Conservation (phyloP, 2,888 invertebrate species). For the Melieria omissa region DNA sequence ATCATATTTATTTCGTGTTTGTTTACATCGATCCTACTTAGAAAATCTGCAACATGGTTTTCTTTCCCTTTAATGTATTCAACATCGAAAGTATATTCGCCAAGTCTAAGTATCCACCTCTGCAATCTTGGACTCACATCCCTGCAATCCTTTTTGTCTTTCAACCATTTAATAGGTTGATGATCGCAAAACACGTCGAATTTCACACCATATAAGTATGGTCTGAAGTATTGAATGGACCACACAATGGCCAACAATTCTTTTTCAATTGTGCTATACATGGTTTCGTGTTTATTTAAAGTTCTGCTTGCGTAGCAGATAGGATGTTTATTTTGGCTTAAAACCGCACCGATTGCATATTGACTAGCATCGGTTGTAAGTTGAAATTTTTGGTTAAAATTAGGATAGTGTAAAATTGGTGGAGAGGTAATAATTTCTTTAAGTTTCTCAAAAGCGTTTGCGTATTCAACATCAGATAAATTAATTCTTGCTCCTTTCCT, state of each 20-base stretch:
- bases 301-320: conserved; percentile 43
- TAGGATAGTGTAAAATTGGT: conserved; percentile 26
- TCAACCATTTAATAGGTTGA: conserved; percentile 29
- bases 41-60: conserved; percentile 16
- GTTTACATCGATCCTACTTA: conserved; percentile 14
- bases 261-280: conserved; percentile 43
- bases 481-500: conserved; percentile 30
- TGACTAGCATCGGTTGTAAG: conserved; percentile 41
- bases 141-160: background rate
- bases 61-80: conserved; percentile 27
- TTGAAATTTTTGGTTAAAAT: conserved; percentile 17
- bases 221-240: conserved; percentile 37
- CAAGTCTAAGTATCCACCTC: conserved; percentile 14
- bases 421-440: conserved; percentile 35
- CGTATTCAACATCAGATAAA: conserved; percentile 38
- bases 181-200: conserved; percentile 42
- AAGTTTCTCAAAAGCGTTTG: conserved; percentile 34
- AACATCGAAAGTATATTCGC: background rate
- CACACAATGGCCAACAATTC: conserved; percentile 42
- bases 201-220: conserved; percentile 37
- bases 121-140: background rate
- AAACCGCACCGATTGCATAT: conserved; percentile 41
- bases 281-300: conserved; percentile 42
- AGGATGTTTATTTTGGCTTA: conserved; percentile 42
- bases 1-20: conserved; percentile 9